Conservation (phyloP, 2,797 vertebrate genomes). For the Salarias fasciatus region DNA sequence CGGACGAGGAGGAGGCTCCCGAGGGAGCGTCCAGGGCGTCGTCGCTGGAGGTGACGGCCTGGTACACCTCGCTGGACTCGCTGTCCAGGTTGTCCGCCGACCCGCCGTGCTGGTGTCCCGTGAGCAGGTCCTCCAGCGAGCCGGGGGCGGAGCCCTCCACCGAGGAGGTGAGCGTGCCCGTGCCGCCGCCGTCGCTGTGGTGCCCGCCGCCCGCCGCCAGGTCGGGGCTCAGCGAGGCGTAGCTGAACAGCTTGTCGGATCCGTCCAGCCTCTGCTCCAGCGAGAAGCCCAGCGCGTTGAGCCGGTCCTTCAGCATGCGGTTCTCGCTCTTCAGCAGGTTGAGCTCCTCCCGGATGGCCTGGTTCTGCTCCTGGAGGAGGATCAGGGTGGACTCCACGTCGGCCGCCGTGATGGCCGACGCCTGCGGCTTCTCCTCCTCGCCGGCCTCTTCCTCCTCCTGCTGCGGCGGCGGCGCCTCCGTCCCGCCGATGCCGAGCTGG, state of each 20-base stretch:
- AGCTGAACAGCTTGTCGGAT: slow-evolving; percentile 90
- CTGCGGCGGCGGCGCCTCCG: slow-evolving; percentile 47
- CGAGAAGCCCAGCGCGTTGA: slow-evolving; percentile 96
- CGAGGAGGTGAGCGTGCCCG: slow-evolving; percentile 89
- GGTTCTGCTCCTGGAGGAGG: slow-evolving; percentile 94
- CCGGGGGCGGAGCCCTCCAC: slow-evolving; percentile 94
- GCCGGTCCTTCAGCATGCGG: slow-evolving; percentile 94
- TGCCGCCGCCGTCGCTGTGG: slow-evolving; percentile 86
- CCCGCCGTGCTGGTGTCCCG: slow-evolving; percentile 90
- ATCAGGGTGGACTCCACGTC: slow-evolving; percentile 92
- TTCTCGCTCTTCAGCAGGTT: slow-evolving; percentile 96
- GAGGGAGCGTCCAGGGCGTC: slow-evolving; percentile 95
- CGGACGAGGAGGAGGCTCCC: slow-evolving; percentile 87
- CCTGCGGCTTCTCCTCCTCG: slow-evolving; percentile 78
- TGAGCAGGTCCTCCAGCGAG: slow-evolving; percentile 93
- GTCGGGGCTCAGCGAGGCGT: slow-evolving; percentile 89
- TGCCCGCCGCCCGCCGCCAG: slow-evolving; percentile 82
- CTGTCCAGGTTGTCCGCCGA: slow-evolving; percentile 96
- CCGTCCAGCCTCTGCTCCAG: slow-evolving; percentile 92
- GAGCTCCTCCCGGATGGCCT: slow-evolving; percentile 93
- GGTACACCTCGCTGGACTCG: slow-evolving; percentile 96
- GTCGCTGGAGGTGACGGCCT: slow-evolving; percentile 94
- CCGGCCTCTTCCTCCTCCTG: slow-evolving; percentile 61
- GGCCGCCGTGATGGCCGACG: slow-evolving; percentile 85
- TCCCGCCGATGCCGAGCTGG: slow-evolving; percentile 88